Percentiles rank a stretch among this genome's conserved stretches.
Conservation (phyloP, 1,140 invertebrate genomes). For the Temnothorax curvispinosus region DNA sequence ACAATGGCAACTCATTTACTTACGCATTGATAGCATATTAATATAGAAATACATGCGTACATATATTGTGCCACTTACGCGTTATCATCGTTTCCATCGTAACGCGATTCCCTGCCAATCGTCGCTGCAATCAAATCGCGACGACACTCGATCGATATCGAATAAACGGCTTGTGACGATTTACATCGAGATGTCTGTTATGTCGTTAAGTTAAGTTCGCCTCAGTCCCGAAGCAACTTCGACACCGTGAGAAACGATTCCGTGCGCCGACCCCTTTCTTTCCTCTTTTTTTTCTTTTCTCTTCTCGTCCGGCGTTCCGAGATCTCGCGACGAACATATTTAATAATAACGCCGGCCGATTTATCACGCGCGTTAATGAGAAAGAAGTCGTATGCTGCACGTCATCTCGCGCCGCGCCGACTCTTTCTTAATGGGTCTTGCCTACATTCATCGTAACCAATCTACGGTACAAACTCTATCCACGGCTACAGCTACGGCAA, state of each 20-base stretch:
- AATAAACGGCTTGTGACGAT: slow-evolving; percentile 11
- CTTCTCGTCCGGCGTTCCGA: neutral
- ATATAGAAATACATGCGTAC: slow-evolving; percentile 1
- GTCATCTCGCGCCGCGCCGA: slow-evolving; percentile 49
- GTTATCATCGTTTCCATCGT: neutral
- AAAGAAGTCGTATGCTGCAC: slow-evolving; percentile 60
- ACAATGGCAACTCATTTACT: slow-evolving; percentile 24
- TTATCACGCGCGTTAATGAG: slow-evolving; percentile 69
- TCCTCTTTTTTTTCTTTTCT: neutral
- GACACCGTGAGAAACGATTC: slow-evolving; percentile 14
- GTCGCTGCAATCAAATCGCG: neutral
- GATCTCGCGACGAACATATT: slow-evolving; percentile 41
- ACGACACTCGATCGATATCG: slow-evolving; percentile 30
- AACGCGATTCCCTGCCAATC: neutral
- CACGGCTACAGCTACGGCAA: slow-evolving; percentile 13
- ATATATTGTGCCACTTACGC: neutral
- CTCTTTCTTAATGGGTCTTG: slow-evolving; percentile 64
- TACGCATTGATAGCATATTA: neutral
- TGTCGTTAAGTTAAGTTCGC: slow-evolving; percentile 16
- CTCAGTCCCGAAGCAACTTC: slow-evolving; percentile 1
- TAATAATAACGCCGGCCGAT: slow-evolving; percentile 67
- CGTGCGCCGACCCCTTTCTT: neutral
- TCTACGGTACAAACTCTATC: slow-evolving; percentile 56
- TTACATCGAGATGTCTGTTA: slow-evolving; percentile 33
- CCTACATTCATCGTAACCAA: slow-evolving; percentile 48